Percentiles rank a stretch among this genome's conserved stretches.
These are phyloP conservation scores for Xestia c-nigrum DNA, from an alignment of 2,888 invertebrate genomes.

Conservation along the genomic window DNA sequence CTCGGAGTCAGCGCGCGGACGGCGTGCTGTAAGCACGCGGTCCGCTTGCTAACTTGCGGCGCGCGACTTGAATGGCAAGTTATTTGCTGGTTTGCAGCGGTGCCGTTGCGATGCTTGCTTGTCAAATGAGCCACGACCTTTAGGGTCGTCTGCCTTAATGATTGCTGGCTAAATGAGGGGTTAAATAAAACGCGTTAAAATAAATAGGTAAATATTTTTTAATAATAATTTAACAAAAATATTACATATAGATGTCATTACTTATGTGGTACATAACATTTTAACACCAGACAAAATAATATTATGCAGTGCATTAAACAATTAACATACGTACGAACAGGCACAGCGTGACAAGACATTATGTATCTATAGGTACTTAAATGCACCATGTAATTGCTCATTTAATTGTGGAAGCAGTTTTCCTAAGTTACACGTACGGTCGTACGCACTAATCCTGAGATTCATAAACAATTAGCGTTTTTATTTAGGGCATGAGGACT, in stretches of 20 bases:
- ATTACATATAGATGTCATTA: slow-evolving; percentile 56
- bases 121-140: too few species aligned
- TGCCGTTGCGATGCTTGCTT: too few species aligned
- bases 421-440: slow-evolving; percentile 53
- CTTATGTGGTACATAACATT: slow-evolving; percentile 49
- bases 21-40: too few species aligned
- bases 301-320: slow-evolving; percentile 74
- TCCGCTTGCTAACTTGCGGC: too few species aligned
- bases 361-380: slow-evolving; percentile 43
- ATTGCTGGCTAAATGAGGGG: background rate
- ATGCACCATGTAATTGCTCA: slow-evolving; percentile 57
- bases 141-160: background rate
- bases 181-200: background rate
- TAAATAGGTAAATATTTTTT: slow-evolving; percentile 65
- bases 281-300: slow-evolving; percentile 60
- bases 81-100: too few species aligned
- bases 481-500: slow-evolving; percentile 90
- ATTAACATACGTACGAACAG: slow-evolving; percentile 65
- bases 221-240: slow-evolving; percentile 71
- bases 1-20: too few species aligned
- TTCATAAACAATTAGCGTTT: slow-evolving; percentile 48
- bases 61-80: too few species aligned
- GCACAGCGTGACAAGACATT: slow-evolving; percentile 64
- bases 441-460: slow-evolving; percentile 54
- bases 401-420: slow-evolving; percentile 58